Conservation (phyloP, 2,888 invertebrate genomes). For the Calliphora vomitoria region DNA sequence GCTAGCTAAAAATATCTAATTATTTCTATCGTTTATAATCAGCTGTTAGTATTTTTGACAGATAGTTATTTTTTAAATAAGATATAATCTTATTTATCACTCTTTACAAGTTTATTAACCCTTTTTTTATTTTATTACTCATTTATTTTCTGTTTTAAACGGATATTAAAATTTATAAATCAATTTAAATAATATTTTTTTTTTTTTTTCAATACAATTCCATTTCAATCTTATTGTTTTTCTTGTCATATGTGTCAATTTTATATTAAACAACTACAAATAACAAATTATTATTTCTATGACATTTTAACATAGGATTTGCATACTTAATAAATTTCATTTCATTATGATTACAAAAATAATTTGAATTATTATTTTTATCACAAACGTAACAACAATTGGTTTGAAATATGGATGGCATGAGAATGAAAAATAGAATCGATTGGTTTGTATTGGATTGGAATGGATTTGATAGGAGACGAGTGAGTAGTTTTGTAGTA, state of each 20-base stretch:
- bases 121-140: neutral
- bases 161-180: slow-evolving; percentile 58
- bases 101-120: slow-evolving; percentile 45
- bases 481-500: slow-evolving; percentile 3
- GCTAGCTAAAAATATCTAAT: too few species aligned
- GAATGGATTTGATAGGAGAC: neutral
- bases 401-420: slow-evolving; percentile 38
- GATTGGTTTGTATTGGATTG: slow-evolving; percentile 16
- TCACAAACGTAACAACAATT: slow-evolving; percentile 15
- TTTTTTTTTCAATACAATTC: slow-evolving; percentile 3
- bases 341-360: slow-evolving; percentile 46
- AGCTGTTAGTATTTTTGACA: too few species aligned
- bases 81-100: too few species aligned
- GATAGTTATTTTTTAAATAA: too few species aligned
- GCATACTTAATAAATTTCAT: slow-evolving; percentile 62
- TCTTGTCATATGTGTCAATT: slow-evolving; percentile 63
- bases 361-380: slow-evolving; percentile 27
- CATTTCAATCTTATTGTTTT: slow-evolving; percentile 39
- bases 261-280: slow-evolving; percentile 47
- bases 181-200: slow-evolving; percentile 20
- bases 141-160: slow-evolving; percentile 26
- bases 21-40: too few species aligned
- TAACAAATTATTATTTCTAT: slow-evolving; percentile 56
- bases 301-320: slow-evolving; percentile 69
- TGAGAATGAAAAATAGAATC: slow-evolving; percentile 47